Evolutionary conservation across 2,888 invertebrate genomes (phyloP).

Genomic region (Coelinius sp.): DNA sequence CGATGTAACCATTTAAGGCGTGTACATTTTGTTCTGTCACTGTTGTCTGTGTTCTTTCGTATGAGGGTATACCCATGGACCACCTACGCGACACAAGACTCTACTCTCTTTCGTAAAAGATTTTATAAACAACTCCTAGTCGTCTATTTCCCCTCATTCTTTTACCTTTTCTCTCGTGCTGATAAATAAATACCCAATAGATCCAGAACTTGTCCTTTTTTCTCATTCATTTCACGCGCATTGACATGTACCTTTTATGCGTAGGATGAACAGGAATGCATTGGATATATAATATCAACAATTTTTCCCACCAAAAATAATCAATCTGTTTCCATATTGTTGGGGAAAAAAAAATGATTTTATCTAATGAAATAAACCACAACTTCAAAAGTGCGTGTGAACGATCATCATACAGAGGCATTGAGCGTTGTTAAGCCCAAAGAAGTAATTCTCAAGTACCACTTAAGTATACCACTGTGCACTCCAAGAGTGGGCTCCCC

Average conservation of each 20-base stretch:
- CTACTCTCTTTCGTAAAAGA: conserved; percentile 52
- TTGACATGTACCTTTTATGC: background rate
- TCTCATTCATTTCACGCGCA: background rate
- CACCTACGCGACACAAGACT: conserved; percentile 64
- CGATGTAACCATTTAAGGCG: conserved; percentile 62
- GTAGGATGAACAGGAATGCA: background rate
- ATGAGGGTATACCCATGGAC: conserved; percentile 55
- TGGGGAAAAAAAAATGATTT: background rate
- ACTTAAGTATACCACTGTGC: conserved; percentile 2
- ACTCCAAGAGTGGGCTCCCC: background rate
- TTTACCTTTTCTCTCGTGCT: conserved; percentile 32
- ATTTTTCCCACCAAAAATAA: too few relatives aligned
- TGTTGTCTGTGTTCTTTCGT: conserved; percentile 62
- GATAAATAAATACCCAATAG: conserved; percentile 1
- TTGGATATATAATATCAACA: background rate
- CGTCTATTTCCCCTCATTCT: conserved; percentile 32
- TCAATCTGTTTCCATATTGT: background rate
- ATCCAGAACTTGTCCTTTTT: background rate
- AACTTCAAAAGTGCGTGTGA: background rate
- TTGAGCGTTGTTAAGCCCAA: background rate
- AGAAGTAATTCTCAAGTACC: background rate
- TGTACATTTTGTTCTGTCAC: conserved; percentile 69
- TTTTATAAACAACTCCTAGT: conserved; percentile 58
- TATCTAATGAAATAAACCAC: background rate
- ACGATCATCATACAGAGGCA: background rate